Base-by-base conservation (phyloP, 2,797 vertebrate genomes). In the Trachurus trachurus region DNA sequence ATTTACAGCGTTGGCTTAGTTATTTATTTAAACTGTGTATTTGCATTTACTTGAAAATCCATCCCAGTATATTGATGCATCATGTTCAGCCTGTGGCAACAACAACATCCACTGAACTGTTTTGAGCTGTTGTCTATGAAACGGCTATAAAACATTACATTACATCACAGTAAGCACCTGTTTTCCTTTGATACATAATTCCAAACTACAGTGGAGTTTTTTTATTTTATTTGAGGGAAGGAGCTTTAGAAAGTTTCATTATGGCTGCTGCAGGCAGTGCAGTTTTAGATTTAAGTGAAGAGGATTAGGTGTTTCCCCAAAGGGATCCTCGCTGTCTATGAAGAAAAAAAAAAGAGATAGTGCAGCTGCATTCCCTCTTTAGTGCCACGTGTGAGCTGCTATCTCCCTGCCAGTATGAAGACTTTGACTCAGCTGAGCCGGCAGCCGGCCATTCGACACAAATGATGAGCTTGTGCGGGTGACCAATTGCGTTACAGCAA, bases 301-400 rank as follows among this genome's bases (percentile, higher is more conserved):
- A 84, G 77, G 62, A 62, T 88, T 86, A 76, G 72, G 69, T 83
- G 80, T 88, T 89, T 86, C 81, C 86, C 86, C 78, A 68, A 78
- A 80, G 86, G 71, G 75, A 80, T 84, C 50, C 42, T 84, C 9
- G 1, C 59, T 82, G 50, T 68, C 65, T 49, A 44, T 70, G 37
- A 68, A 58, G 59, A 26, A 26, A 16, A 42, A 34, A 59, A 71
- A 44, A 63, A 59, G 78, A 79, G 72, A 1, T 17, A n/a, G n/a
- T 64, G 61, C 75, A 77, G 83, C 79, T 83, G 84, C 64, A 68
- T 79, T 76, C 53, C 15, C 78, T 71, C 68, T 67, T 75, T 37
- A 80, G 56, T 84, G 75, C 61, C 65, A 40, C 66, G 60, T 81
- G 83, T 74, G 74, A 82, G 68, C 70, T 83, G 74, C 83, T 80